Conservation (phyloP, 2,797 vertebrate species). For the Acomys russatus region DNA sequence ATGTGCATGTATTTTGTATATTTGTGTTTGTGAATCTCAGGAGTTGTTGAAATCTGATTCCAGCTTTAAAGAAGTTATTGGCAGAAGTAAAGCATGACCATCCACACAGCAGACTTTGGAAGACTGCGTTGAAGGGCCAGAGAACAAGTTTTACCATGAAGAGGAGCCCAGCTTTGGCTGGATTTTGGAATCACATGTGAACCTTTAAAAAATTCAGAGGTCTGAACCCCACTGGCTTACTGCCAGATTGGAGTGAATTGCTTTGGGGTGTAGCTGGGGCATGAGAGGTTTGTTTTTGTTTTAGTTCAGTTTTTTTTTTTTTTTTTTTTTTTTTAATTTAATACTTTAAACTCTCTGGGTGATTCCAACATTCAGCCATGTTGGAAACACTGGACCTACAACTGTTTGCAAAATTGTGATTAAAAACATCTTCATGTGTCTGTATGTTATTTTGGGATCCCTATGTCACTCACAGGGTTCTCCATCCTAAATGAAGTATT, state of each 20-base stretch:
- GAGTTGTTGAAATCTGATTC: constrained; percentile 8
- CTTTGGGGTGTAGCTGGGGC: not conserved
- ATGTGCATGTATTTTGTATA: constrained; percentile 73
- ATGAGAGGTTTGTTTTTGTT: not conserved
- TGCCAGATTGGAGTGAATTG: constrained; percentile 23
- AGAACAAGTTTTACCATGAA: not conserved
- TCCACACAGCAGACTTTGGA: constrained; percentile 19
- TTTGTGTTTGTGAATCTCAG: constrained; percentile 40
- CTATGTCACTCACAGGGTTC: not conserved
- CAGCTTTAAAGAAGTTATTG: constrained; percentile 10
- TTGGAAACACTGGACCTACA: constrained; percentile 7
- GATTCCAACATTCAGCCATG: not conserved
- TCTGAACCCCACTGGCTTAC: not conserved
- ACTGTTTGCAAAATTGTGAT: not conserved
- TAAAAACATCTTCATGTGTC: constrained; percentile 14
- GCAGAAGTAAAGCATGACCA: constrained; percentile 23
- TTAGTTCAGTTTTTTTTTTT: not conserved
- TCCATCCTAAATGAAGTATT: not conserved
- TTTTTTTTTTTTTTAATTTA: not conserved
- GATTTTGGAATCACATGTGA: not conserved
- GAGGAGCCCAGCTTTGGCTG: not conserved
- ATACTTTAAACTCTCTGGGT: constrained; percentile 42
- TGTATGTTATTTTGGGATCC: not conserved
- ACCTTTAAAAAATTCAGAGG: constrained; percentile 40
- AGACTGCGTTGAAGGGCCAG: not conserved